Evolutionary conservation across 2,888 invertebrate species (phyloP).

Genomic region (Hirtodrosophila duncani): DNA sequence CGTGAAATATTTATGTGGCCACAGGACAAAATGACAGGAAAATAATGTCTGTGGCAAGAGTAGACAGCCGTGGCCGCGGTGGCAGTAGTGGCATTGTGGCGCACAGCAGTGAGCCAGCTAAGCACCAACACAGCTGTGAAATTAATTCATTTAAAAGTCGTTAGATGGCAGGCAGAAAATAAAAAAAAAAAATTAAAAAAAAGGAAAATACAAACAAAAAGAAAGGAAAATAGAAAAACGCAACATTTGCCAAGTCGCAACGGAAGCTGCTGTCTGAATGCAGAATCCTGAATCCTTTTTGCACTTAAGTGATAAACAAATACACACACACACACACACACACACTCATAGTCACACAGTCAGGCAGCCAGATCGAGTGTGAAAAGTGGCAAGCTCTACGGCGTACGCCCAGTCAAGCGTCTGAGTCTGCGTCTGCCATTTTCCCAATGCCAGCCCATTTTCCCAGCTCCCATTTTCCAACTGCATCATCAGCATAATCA

Average conservation of each 20-base stretch:
- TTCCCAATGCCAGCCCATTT: background rate
- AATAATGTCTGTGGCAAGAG: slow-evolving; percentile 16
- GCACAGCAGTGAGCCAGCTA: no score
- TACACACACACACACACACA: slow-evolving; percentile 44
- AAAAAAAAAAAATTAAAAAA: background rate
- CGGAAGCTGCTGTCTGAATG: slow-evolving; percentile 49
- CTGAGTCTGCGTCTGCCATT: background rate
- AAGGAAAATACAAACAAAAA: no score
- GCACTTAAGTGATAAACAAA: slow-evolving; percentile 73
- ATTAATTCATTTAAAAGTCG: slow-evolving; percentile 72
- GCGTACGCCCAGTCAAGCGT: background rate
- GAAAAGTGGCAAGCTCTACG: slow-evolving; percentile 62
- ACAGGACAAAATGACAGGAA: slow-evolving; percentile 4
- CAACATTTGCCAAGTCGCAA: slow-evolving; percentile 20
- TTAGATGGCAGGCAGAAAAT: slow-evolving; percentile 36
- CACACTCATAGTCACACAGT: slow-evolving; percentile 21
- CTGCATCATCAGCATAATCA: slow-evolving; percentile 71
- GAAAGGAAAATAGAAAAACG: slow-evolving; percentile 16
- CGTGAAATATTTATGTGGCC: slow-evolving; percentile 23
- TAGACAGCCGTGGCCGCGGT: slow-evolving; percentile 6
- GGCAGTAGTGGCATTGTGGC: slow-evolving; percentile 17
- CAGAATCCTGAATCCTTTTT: slow-evolving; percentile 57
- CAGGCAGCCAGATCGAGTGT: slow-evolving; percentile 58
- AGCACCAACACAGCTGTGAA: slow-evolving; percentile 32
- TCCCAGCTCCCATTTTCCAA: slow-evolving; percentile 27